Base-by-base conservation (phyloP, 2,888 invertebrate species). In the Sarcophaga subvicina region DNA sequence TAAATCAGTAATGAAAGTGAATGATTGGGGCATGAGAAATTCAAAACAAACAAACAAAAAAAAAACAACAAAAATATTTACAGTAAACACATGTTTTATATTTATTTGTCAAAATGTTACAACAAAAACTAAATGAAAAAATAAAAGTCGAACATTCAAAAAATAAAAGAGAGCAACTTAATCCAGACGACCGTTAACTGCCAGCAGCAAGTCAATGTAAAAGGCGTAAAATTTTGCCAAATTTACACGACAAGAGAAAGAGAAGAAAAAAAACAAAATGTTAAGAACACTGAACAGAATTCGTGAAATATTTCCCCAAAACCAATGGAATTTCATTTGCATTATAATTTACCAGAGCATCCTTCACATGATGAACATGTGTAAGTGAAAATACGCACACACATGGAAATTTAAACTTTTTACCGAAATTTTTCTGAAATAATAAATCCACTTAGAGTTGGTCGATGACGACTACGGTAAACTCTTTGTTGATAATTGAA, bases 81-180 rank as follows among this genome's bases (percentile, higher is more conserved):
- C 78, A 81, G 75, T 83, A 69, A 84, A 84, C 87, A 87, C 79
- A 87, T 87, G 87, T 83, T 86, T 80, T 63, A 77, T 83, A 69
- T 87, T 81, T 79, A 76, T 67, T 86, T 83, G 77, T 63, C 73
- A 85, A 77, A 66, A 72, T 27, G 14, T 45, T 45, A 54, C 22
- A 17, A 4, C 47, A 1, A 60, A 73, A 67, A 71, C n/a, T 4
- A 64, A 71, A 49, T 22, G 22, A 37, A 37, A 37, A 37, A 37
- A 27, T 27, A 27, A 6, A 5, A 22, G 5, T 4, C 25, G 3
- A 25, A 25, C 4, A 25, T 25, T 3, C 60, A 77, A 37, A 8
- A 83, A 49, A 45, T 64, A 64, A 27, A 59, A 20, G 72, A 63
- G 45, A 66, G 27, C 47, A 60, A 80, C 47, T n/a, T 0, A 6